Conservation (phyloP, 2,797 vertebrate genomes). For the Sebastes diaconus region DNA sequence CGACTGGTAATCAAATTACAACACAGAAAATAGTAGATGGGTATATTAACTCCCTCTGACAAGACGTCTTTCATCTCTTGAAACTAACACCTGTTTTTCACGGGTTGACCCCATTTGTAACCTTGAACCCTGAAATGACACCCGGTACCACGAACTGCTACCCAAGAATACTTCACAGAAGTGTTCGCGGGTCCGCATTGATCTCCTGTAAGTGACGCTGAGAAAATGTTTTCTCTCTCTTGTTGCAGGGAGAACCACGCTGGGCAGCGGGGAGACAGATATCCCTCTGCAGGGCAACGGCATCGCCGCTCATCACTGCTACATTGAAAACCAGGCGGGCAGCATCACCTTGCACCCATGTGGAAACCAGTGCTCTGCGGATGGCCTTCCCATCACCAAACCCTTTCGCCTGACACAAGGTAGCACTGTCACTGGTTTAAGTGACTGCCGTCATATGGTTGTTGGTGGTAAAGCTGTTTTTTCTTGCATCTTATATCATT, state of each 20-base stretch:
- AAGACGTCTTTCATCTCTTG: slow-evolving; percentile 14
- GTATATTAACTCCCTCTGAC: slow-evolving; percentile 1
- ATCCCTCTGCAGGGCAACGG: slow-evolving; percentile 90
- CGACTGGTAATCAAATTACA: slow-evolving; percentile 11
- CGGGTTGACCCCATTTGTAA: slow-evolving; percentile 25
- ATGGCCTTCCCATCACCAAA: slow-evolving; percentile 84
- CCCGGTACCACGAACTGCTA: slow-evolving; percentile 36
- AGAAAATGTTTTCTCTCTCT: slow-evolving; percentile 42
- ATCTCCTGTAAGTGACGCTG: slow-evolving; percentile 46
- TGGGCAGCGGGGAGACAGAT: slow-evolving; percentile 88
- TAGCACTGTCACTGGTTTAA: slow-evolving; percentile 49
- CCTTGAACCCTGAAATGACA: slow-evolving; percentile 49
- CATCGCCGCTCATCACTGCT: slow-evolving; percentile 89
- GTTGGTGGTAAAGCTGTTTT: neutral
- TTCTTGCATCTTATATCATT: neutral
- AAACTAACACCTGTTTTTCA: slow-evolving; percentile 50
- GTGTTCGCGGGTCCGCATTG: slow-evolving; percentile 19
- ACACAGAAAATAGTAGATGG: neutral
- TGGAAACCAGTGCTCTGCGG: slow-evolving; percentile 88
- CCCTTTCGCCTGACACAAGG: slow-evolving; percentile 93
- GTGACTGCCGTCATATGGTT: neutral
- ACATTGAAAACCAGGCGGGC: slow-evolving; percentile 89
- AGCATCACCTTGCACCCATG: slow-evolving; percentile 91
- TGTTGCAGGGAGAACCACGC: slow-evolving; percentile 87
- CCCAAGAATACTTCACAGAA: slow-evolving; percentile 49